Percentiles rank a stretch among this genome's conserved stretches.
Evolutionary conservation across 2,113 vertebrate species (phyloP).

Genomic region (Hydrochoerus hydrochaeris): DNA sequence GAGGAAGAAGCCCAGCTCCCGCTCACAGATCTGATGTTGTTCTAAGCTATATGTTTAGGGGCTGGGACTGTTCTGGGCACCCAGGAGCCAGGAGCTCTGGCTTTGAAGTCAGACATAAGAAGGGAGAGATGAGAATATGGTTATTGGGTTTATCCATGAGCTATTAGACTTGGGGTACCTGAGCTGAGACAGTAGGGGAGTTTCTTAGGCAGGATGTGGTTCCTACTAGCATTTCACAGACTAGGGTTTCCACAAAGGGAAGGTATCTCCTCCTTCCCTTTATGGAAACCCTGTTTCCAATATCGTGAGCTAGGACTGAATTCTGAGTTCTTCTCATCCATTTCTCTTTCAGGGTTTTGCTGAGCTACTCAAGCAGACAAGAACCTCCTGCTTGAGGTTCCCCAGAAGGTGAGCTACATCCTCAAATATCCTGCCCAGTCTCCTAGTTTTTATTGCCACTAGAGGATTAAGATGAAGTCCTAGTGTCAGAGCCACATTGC

Average conservation of each 20-base stretch:
- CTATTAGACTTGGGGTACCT: background rate
- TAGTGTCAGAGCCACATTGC: background rate
- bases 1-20: background rate
- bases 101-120: background rate
- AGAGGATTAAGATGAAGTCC: background rate
- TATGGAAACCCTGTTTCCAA: background rate
- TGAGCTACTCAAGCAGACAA: background rate
- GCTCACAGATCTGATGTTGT: background rate
- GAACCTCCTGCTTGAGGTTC: background rate
- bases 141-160: background rate
- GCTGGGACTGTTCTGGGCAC: background rate
- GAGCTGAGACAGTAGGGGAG: background rate
- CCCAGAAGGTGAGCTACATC: background rate
- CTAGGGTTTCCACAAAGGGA: no score
- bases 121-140: background rate
- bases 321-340: background rate
- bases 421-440: background rate
- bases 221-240: background rate
- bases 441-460: background rate
- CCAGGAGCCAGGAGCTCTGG: background rate
- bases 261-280: rapidly evolving
- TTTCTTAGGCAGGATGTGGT: background rate
- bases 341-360: background rate
- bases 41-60: background rate
- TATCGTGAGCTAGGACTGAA: background rate